Evolutionary conservation across 2,888 invertebrate genomes (phyloP).

Genomic region (Ophion costatus): DNA sequence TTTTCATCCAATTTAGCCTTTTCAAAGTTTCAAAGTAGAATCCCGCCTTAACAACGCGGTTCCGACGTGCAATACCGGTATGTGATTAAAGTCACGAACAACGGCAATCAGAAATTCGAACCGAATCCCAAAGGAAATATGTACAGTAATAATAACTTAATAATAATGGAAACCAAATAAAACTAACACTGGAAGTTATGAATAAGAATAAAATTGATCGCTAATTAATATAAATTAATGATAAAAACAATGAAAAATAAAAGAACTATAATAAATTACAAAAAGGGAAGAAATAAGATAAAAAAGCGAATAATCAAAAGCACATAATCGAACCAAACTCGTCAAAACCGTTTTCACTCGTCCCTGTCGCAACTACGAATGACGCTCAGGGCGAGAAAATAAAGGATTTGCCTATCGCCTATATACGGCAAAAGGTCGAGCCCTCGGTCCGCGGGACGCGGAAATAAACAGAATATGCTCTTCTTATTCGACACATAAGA

Average conservation of each 20-base stretch:
- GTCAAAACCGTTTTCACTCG: conserved; percentile 3
- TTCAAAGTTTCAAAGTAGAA: no score
- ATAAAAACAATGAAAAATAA: no score
- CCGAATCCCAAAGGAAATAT: background rate
- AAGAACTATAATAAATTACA: conserved; percentile 1
- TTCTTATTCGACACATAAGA: conserved; percentile 4
- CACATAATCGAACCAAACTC: conserved; percentile 2
- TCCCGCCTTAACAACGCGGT: conserved; percentile 23
- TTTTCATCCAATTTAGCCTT: no score
- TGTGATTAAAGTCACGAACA: background rate
- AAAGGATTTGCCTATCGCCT: conserved; percentile 1
- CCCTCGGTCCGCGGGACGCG: background rate
- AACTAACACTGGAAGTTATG: conserved; percentile 2
- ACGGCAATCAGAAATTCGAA: conserved; percentile 6
- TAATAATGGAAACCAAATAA: background rate
- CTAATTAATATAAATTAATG: conserved; percentile 12
- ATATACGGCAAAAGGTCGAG: background rate
- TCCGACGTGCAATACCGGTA: background rate
- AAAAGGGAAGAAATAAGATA: background rate
- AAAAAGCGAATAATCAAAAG: background rate
- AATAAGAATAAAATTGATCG: conserved; percentile 3
- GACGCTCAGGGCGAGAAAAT: background rate
- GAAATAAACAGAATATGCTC: background rate
- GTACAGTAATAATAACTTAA: no score
- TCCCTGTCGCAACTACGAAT: conserved; percentile 4